Evolutionary conservation across 2,113 vertebrate genomes (phyloP).

Genomic region (Phalacrocorax brasilianus): DNA sequence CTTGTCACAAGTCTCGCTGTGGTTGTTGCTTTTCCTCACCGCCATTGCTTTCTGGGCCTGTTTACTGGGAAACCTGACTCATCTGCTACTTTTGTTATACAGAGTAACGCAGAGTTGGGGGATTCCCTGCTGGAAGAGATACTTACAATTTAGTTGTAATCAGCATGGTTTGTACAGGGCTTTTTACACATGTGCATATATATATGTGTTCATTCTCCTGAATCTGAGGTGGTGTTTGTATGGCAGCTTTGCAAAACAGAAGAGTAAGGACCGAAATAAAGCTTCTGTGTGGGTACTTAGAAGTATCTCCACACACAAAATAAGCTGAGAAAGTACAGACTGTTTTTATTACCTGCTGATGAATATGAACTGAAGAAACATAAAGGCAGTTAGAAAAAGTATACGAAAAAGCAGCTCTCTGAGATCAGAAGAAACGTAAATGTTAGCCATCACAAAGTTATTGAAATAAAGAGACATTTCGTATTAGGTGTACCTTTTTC

Average conservation of each 20-base stretch:
- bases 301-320: neutral
- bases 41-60: neutral
- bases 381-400: neutral
- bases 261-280: neutral
- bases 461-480: neutral
- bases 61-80: conserved; percentile 30
- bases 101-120: neutral
- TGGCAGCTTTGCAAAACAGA: neutral
- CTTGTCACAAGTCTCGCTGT: neutral
- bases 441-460: neutral
- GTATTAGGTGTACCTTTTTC: neutral
- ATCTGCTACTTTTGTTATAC: neutral
- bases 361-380: neutral
- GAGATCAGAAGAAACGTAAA: neutral
- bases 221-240: neutral
- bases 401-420: neutral
- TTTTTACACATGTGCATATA: neutral
- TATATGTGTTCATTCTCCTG: neutral
- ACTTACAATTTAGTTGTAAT: neutral
- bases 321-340: neutral
- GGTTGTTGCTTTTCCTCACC: neutral
- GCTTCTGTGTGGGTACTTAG: neutral
- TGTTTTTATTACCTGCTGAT: neutral
- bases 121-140: conserved; percentile 17
- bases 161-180: neutral